phyloP scores from a whole-genome alignment of 2,113 vertebrate genomes.

The Clarias magur region DNA sequence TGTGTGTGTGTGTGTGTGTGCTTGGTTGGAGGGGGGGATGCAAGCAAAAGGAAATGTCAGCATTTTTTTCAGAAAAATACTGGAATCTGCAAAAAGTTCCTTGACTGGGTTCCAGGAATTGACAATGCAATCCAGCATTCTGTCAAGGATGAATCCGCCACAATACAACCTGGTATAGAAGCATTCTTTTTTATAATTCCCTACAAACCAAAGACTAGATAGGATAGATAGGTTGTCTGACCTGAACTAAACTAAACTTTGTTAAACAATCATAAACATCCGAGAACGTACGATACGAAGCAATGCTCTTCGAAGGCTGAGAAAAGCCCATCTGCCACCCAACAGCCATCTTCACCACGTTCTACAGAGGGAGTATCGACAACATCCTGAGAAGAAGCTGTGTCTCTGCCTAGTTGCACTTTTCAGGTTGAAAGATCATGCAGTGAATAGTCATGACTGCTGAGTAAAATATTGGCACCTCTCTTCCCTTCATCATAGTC shows the following conservation, averaged over 20 bases:
- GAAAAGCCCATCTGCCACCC: no score
- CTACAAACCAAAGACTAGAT: constrained; percentile 25
- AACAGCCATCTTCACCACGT: no score
- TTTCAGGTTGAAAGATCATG: no score
- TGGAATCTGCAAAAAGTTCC: constrained; percentile 51
- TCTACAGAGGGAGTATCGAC: no score
- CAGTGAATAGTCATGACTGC: no score
- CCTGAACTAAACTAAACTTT: constrained; percentile 27
- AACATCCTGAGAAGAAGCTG: no score
- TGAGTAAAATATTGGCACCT: no score
- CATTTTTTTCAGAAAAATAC: constrained; percentile 51
- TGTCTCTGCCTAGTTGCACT: no score
- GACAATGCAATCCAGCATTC: constrained; percentile 53
- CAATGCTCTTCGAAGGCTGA: no score
- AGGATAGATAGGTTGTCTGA: constrained; percentile 43
- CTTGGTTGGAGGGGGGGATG: not conserved
- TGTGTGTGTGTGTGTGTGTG: not conserved
- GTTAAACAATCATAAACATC: not conserved
- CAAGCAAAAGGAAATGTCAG: constrained; percentile 41
- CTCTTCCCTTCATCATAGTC: no score
- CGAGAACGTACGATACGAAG: not conserved
- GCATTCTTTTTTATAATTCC: constrained; percentile 55
- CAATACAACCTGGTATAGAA: constrained; percentile 51
- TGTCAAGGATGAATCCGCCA: constrained; percentile 46
- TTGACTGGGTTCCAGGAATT: constrained; percentile 51